These are phyloP conservation scores for Drosophila teissieri DNA, from an alignment of 1,140 invertebrate species.

Conservation along the genomic window DNA sequence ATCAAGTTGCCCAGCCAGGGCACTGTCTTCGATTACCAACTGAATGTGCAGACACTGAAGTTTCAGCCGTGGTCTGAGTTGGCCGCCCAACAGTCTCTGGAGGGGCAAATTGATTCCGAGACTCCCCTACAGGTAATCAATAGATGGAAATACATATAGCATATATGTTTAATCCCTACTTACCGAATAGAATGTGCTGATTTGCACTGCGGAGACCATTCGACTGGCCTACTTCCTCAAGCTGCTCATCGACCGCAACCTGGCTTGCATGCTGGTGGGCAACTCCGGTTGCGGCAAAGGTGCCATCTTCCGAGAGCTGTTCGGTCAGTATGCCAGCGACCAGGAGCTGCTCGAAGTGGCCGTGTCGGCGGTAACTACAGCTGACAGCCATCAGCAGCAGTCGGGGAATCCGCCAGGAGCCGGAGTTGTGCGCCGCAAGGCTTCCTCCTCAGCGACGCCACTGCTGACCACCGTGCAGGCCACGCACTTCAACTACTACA, in stretches of 20 bases:
- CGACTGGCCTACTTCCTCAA: conserved; percentile 96
- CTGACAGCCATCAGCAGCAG: conserved; percentile 38
- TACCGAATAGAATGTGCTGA: conserved; percentile 85
- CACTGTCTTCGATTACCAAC: conserved; percentile 96
- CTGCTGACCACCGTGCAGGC: conserved; percentile 88
- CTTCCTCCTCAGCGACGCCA: conserved; percentile 59
- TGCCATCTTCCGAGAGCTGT: conserved; percentile 93
- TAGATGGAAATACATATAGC: no score
- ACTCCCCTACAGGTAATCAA: conserved; percentile 87
- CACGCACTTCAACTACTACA: conserved; percentile 98
- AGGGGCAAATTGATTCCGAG: conserved; percentile 89
- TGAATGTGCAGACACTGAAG: conserved; percentile 93
- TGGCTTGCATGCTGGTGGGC: conserved; percentile 96
- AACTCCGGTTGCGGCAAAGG: conserved; percentile 94
- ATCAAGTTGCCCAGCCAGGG: conserved; percentile 93
- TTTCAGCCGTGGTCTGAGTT: conserved; percentile 94
- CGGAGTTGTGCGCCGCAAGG: conserved; percentile 45
- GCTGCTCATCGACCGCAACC: conserved; percentile 91
- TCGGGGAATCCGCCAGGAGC: conserved; percentile 5
- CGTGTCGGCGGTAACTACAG: conserved; percentile 52
- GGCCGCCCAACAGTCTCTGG: conserved; percentile 90
- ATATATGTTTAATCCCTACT: not conserved
- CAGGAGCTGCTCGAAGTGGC: conserved; percentile 74
- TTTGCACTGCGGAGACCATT: conserved; percentile 95
- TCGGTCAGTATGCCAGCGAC: conserved; percentile 86